Evolutionary conservation across 2,113 vertebrate genomes (phyloP).

Genomic region (Lamprotornis superbus): DNA sequence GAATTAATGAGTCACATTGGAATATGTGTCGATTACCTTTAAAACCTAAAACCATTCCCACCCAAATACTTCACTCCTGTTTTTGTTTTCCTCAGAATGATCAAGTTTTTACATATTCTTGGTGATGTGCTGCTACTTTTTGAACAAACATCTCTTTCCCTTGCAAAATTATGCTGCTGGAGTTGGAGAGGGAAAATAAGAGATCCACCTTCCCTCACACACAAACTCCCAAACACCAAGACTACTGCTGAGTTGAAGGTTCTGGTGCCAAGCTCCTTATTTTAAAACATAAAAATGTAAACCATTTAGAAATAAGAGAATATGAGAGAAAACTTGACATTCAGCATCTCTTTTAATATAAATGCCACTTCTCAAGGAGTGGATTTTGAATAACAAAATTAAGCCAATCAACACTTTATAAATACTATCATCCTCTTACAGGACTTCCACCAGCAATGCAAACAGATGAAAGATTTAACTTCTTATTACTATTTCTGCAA

Average conservation of each 20-base stretch:
- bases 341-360: background rate
- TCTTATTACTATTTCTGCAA: background rate
- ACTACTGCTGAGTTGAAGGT: background rate
- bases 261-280: background rate
- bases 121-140: background rate
- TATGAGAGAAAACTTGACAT: background rate
- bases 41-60: background rate
- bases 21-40: background rate
- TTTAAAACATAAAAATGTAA: background rate
- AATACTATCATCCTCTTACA: background rate
- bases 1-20: rapidly evolving
- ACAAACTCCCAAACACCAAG: background rate
- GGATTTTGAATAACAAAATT: background rate
- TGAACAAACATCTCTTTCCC: background rate
- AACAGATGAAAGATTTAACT: background rate
- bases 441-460: background rate
- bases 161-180: background rate
- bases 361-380: background rate
- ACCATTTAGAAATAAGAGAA: background rate
- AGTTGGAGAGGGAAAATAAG: background rate
- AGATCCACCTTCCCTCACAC: background rate
- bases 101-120: background rate
- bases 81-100: background rate
- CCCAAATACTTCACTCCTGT: background rate
- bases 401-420: background rate